These are phyloP conservation scores for Siphamia tubifer DNA, from an alignment of 2,113 vertebrate species.

Conservation along the genomic window DNA sequence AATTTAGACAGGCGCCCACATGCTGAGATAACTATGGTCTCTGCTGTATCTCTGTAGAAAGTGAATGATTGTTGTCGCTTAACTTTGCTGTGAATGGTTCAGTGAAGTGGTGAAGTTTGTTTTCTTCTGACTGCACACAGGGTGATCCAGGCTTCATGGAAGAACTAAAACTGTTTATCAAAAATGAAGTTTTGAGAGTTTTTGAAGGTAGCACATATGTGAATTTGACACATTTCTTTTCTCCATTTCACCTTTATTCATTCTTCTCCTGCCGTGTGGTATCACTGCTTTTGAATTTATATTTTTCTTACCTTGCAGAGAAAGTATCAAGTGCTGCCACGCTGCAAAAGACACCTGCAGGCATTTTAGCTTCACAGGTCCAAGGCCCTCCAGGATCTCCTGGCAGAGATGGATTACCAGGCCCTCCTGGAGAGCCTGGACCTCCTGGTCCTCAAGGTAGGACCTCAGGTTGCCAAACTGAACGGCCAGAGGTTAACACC, in stretches of 20 bases:
- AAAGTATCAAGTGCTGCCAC: constrained; percentile 81
- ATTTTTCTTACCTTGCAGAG: constrained; percentile 50
- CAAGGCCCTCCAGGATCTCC: constrained; percentile 88
- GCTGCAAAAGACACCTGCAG: constrained; percentile 87
- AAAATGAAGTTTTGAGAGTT: constrained; percentile 88
- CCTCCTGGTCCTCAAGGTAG: constrained; percentile 90
- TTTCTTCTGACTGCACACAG: constrained; percentile 68
- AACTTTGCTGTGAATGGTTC: no score
- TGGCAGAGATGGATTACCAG: constrained; percentile 89
- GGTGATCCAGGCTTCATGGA: constrained; percentile 84
- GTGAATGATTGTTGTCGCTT: constrained; percentile 20
- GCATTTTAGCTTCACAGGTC: constrained; percentile 87
- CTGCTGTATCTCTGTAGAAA: constrained; percentile 23
- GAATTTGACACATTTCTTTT: neutral
- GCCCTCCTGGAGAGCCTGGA: constrained; percentile 88
- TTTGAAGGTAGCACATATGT: constrained; percentile 87
- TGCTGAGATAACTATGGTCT: constrained; percentile 22
- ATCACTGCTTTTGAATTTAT: neutral
- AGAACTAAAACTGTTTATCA: constrained; percentile 92
- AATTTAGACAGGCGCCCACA: neutral
- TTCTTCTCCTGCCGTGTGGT: neutral
- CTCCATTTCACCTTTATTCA: neutral
- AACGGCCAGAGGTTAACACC: constrained; percentile 8
- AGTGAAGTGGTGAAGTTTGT: constrained; percentile 29
- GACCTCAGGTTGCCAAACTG: constrained; percentile 42